A percentile compares a stretch with the other conserved stretches of the same genome.
Conservation (phyloP, 2,888 invertebrate species). For the Brachynemurus nebulosus region DNA sequence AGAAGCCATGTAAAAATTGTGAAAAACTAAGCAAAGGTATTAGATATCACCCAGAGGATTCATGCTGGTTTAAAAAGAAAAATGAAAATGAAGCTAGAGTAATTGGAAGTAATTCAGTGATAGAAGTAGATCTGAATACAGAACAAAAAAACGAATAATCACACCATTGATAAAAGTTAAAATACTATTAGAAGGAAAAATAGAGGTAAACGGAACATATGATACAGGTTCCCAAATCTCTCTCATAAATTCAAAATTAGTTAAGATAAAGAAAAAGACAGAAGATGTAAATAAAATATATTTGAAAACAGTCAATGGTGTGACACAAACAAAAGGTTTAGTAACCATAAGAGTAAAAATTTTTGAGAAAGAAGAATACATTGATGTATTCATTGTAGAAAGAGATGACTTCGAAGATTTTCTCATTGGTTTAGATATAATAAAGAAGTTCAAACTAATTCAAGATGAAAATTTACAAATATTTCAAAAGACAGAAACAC, state of each 20-base stretch:
- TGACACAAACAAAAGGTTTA: slow-evolving; percentile 15
- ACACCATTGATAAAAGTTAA: slow-evolving; percentile 16
- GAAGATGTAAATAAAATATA: slow-evolving; percentile 6
- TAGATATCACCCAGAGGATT: slow-evolving; percentile 13
- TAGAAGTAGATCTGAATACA: slow-evolving; percentile 6
- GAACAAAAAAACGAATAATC: slow-evolving; percentile 14
- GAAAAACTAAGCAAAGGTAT: slow-evolving; percentile 20
- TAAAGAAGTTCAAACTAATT: slow-evolving; percentile 13
- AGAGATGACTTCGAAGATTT: slow-evolving; percentile 17
- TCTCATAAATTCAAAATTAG: slow-evolving; percentile 16
- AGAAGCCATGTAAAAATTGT: slow-evolving; percentile 18
- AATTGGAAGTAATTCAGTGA: slow-evolving; percentile 10
- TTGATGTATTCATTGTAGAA: slow-evolving; percentile 15
- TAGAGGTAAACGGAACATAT: slow-evolving; percentile 14
- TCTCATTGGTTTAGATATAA: slow-evolving; percentile 16
- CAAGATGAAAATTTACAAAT: slow-evolving; percentile 16
- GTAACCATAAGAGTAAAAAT: slow-evolving; percentile 15
- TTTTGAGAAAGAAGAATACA: slow-evolving; percentile 14
- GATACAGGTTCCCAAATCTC: slow-evolving; percentile 17
- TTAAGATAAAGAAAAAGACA: slow-evolving; percentile 12
- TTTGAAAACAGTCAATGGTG: slow-evolving; percentile 15
- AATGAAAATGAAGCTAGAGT: slow-evolving; percentile 2
- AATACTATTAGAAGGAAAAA: slow-evolving; percentile 11
- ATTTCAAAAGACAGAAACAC: slow-evolving; percentile 10
- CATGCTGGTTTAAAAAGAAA: slow-evolving; percentile 11